Evolutionary conservation across 2,113 vertebrate genomes (phyloP).

Genomic region (Pluvianellus socialis): DNA sequence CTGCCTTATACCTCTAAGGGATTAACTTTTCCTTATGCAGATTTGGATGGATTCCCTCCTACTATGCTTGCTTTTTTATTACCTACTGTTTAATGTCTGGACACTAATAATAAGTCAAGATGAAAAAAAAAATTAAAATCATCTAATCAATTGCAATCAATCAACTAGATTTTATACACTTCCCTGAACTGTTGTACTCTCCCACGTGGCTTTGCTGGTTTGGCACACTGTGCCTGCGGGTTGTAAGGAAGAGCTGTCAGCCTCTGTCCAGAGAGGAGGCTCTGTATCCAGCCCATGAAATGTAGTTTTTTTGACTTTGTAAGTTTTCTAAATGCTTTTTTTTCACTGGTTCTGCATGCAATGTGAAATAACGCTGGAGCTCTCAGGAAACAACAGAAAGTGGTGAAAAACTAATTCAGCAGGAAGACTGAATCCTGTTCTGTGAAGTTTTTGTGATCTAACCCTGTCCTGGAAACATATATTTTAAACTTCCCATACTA

Average conservation of each 20-base stretch:
- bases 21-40: neutral
- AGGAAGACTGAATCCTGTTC: neutral
- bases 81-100: neutral
- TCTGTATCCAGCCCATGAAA: neutral
- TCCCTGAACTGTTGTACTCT: neutral
- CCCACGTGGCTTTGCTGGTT: neutral
- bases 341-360: neutral
- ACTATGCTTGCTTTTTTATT: accelerated
- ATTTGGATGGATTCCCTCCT: neutral
- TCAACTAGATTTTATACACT: neutral
- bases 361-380: neutral
- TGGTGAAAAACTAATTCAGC: neutral
- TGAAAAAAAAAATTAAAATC: neutral
- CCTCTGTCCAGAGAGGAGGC: neutral
- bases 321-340: neutral
- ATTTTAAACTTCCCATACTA: neutral
- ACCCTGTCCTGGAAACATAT: neutral
- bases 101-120: neutral
- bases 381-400: neutral
- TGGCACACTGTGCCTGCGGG: neutral
- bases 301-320: accelerated
- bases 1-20: neutral
- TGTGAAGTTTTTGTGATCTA: neutral
- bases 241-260: neutral
- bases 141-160: neutral